These are phyloP conservation scores for Sternarchorhynchus goeldii DNA, from an alignment of 2,797 vertebrate species.

Conservation along the genomic window DNA sequence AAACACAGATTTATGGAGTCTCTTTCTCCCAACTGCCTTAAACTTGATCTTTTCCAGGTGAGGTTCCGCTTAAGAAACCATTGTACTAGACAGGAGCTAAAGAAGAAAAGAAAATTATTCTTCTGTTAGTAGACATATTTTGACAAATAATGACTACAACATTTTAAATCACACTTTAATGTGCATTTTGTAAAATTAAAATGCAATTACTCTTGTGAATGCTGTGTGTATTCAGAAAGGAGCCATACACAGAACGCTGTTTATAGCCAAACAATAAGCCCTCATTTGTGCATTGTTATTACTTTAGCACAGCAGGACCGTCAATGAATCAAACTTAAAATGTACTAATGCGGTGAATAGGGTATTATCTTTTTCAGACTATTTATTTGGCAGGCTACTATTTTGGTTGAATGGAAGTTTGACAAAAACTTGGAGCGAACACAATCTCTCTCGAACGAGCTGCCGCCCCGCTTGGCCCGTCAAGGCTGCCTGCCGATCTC, in stretches of 20 bases:
- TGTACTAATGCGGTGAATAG: constrained; percentile 10
- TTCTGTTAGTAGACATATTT: background rate
- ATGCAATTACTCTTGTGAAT: constrained; percentile 32
- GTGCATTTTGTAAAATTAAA: constrained; percentile 6
- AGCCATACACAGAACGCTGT: constrained; percentile 26
- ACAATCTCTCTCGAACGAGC: constrained; percentile 48
- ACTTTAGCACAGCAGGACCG: constrained; percentile 18
- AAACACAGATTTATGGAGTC: constrained; percentile 15
- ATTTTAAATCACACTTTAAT: no score
- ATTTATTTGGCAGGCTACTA: background rate
- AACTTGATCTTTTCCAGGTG: constrained; percentile 27
- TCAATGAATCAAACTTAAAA: constrained; percentile 19
- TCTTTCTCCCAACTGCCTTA: constrained; percentile 8
- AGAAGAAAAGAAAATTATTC: constrained; percentile 16
- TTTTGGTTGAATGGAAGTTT: constrained; percentile 34
- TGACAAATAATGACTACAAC: no score
- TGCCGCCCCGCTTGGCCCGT: constrained; percentile 25
- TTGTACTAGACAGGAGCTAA: constrained; percentile 17
- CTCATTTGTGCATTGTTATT: constrained; percentile 6
- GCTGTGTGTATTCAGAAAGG: constrained; percentile 12
- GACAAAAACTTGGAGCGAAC: constrained; percentile 36
- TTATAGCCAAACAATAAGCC: constrained; percentile 29
- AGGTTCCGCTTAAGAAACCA: constrained; percentile 29
- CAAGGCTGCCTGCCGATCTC: constrained; percentile 46
- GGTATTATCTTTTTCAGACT: constrained; percentile 20